phyloP scores from a whole-genome alignment of 2,888 invertebrate genomes.

The Cataglyphis albicans region DNA sequence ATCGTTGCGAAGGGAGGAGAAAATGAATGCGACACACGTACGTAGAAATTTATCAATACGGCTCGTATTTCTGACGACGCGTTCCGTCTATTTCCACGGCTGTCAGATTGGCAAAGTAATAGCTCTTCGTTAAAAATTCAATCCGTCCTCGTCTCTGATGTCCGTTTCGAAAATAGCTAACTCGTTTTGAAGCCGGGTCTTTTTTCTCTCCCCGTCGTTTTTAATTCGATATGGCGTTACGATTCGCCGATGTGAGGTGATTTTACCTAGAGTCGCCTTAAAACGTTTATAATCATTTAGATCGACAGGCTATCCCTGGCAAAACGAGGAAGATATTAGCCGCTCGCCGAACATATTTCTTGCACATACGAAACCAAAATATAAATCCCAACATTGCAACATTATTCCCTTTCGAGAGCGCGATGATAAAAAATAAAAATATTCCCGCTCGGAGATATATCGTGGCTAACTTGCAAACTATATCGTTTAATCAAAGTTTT shows the following conservation, averaged over 20 bases:
- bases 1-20: not conserved
- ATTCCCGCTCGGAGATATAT: constrained; percentile 14
- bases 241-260: constrained; percentile 27
- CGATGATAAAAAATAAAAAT: constrained; percentile 42
- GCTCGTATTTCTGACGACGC: constrained; percentile 50
- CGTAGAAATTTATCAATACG: constrained; percentile 66
- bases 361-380: constrained; percentile 28
- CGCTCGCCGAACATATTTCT: not conserved
- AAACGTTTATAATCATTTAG: constrained; percentile 45
- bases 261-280: constrained; percentile 22
- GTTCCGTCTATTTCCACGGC: constrained; percentile 61
- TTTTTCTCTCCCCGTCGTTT: constrained; percentile 34
- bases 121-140: constrained; percentile 54
- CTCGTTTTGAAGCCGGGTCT: constrained; percentile 12
- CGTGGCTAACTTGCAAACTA: constrained; percentile 19
- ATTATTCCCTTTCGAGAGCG: not conserved
- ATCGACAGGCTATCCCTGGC: constrained; percentile 33
- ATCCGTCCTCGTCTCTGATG: not conserved
- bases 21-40: constrained; percentile 18
- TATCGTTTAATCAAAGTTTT: constrained; percentile 20
- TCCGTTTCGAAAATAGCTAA: constrained; percentile 48
- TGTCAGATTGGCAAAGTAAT: constrained; percentile 62
- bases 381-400: constrained; percentile 24
- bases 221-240: constrained; percentile 46
- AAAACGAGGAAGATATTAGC: constrained; percentile 36